These are phyloP conservation scores for Tortrix viridana DNA, from an alignment of 2,888 invertebrate genomes.

Conservation along the genomic window DNA sequence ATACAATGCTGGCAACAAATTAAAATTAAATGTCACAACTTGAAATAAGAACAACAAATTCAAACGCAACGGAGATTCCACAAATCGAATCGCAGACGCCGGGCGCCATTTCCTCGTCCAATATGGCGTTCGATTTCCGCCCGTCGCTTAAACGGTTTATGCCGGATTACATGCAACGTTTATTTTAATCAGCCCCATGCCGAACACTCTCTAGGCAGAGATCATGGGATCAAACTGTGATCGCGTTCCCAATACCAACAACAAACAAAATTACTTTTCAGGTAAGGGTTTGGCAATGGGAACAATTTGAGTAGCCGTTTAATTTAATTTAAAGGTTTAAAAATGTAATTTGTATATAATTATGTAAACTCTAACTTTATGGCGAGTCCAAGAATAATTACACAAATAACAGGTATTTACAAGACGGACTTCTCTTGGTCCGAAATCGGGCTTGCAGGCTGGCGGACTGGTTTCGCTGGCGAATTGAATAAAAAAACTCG, in stretches of 20 bases:
- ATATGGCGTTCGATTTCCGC: constrained; percentile 82
- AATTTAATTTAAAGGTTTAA: constrained; percentile 1
- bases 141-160: constrained; percentile 72
- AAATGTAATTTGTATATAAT: too few relatives aligned
- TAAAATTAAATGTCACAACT: constrained; percentile 8
- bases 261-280: constrained; percentile 34
- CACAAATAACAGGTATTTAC: too few relatives aligned
- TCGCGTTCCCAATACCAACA: constrained; percentile 39
- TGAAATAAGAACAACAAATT: constrained; percentile 24
- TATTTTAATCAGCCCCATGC: constrained; percentile 66
- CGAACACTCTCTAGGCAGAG: constrained; percentile 43
- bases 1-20: background rate
- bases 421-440: too few relatives aligned
- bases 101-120: constrained; percentile 76
- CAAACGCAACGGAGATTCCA: constrained; percentile 41
- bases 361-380: too few relatives aligned
- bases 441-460: too few relatives aligned
- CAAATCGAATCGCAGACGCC: constrained; percentile 50
- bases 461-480: too few relatives aligned
- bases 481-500: too few relatives aligned
- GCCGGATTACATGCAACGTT: constrained; percentile 70
- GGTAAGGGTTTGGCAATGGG: constrained; percentile 12
- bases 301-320: constrained; percentile 11
- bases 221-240: constrained; percentile 49
- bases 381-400: too few relatives aligned